Evolutionary conservation across 2,113 vertebrate genomes (phyloP), one percentile per base, ranked within the genome.

Genomic region (Semnornis frantzii): DNA sequence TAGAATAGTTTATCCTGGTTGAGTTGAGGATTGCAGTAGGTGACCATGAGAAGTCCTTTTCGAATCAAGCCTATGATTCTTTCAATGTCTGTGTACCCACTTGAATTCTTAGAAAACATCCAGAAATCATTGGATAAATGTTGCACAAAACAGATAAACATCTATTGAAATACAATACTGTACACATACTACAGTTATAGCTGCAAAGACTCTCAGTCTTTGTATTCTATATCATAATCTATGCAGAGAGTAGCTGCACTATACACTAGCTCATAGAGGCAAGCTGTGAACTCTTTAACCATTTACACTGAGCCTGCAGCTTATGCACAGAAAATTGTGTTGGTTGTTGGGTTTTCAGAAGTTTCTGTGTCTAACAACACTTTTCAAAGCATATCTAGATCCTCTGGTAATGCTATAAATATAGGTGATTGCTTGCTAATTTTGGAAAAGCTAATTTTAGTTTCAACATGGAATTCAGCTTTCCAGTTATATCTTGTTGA

Each of bases 391-490:
- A 19, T 74, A 79, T 50, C 18, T 74, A 3, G 9, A 34, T 73
- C 50, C 14, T 87, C 6, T 73, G 63, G 42, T 83, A 89, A 6
- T 59, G 17, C 30, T 89, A 64, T 58, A 91, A 85, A 87, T 65
- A 90, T n/a, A 39, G 20, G 12, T 63, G 60, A 80, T 66, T 93
- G 33, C 13, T 91, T 89, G 76, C 9, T 72, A 30, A 58, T 62
- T 94, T 82, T 76, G 19, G 89, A 91, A 91, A 74, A 34, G 42
- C 6, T 92, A 82, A 85, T 88, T 92, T 95, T 95, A 93, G 34
- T 83, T 88, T 57, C 59, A 84, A 21, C 30, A 31, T 28, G 5
- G 31, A 57, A 57, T 91, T 88, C 37, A 64, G 48, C 86, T 84
- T 93, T 94, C 57, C 31, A 73, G 63, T 89, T 77, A 86, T 59